phyloP scores from a whole-genome alignment of 1,140 invertebrate genomes.

The Varroa destructor region DNA sequence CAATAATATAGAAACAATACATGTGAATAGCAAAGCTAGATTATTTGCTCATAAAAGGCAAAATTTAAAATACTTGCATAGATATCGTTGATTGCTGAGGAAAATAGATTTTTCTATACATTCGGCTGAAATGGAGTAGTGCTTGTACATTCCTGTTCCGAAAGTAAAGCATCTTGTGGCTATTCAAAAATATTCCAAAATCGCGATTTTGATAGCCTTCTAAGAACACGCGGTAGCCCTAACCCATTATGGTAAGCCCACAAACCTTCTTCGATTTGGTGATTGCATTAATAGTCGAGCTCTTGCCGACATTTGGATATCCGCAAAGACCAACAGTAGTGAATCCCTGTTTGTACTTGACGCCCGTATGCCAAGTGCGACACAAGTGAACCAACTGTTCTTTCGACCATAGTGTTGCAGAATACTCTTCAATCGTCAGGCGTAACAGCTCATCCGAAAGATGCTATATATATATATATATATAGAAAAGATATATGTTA shows the following conservation, averaged over 20 bases:
- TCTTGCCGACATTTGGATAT: conserved; percentile 99
- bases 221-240: no score
- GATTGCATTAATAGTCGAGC: conserved; percentile 91
- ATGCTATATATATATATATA: background rate
- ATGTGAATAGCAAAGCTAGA: background rate
- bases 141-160: no score
- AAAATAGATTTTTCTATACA: no score
- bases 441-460: background rate
- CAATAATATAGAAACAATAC: background rate
- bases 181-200: no score
- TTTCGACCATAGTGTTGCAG: conserved; percentile 7
- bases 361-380: conserved; percentile 47
- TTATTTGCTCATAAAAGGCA: no score
- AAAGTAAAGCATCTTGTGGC: no score
- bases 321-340: conserved; percentile 57
- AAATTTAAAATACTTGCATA: no score
- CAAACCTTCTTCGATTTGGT: conserved; percentile 81
- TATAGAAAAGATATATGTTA: no score
- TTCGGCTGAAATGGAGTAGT: no score
- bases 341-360: conserved; percentile 47
- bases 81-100: no score
- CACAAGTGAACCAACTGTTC: conserved; percentile 51
- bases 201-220: no score
- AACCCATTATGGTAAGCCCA: conserved; percentile 37
- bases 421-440: conserved; percentile 21